Evolutionary conservation across 2,113 vertebrate species (phyloP).

Genomic region (Nannospalax galili): DNA sequence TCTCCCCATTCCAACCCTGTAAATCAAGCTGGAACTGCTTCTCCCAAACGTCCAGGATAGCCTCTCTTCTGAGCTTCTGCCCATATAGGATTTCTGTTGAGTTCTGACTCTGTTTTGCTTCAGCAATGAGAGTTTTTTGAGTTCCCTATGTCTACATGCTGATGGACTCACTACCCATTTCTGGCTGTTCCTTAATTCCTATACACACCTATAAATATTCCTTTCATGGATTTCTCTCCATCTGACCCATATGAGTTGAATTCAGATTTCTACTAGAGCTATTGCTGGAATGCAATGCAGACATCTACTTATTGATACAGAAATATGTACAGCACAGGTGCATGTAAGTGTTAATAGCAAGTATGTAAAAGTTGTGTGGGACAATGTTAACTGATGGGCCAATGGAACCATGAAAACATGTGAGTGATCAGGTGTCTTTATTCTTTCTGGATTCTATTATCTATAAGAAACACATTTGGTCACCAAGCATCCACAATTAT

Average conservation of each 20-base stretch:
- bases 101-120: not conserved
- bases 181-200: not conserved
- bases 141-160: not conserved
- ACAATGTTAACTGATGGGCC: not conserved
- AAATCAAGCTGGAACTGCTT: not conserved
- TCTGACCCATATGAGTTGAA: not conserved
- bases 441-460: not conserved
- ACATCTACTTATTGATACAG: not conserved
- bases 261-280: not conserved
- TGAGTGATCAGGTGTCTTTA: not conserved
- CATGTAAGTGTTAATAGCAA: not conserved
- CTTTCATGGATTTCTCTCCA: not conserved
- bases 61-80: not conserved
- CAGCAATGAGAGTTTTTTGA: not conserved
- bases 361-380: not conserved
- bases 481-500: not conserved
- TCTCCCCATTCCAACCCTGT: not conserved
- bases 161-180: not conserved
- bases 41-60: not conserved
- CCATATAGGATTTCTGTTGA: not conserved
- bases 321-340: not conserved
- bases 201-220: not conserved
- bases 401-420: not conserved
- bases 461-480: not conserved
- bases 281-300: not conserved